These are phyloP conservation scores for Microcebus griseorufus DNA, from an alignment of 2,113 vertebrate species.

Conservation along the genomic window DNA sequence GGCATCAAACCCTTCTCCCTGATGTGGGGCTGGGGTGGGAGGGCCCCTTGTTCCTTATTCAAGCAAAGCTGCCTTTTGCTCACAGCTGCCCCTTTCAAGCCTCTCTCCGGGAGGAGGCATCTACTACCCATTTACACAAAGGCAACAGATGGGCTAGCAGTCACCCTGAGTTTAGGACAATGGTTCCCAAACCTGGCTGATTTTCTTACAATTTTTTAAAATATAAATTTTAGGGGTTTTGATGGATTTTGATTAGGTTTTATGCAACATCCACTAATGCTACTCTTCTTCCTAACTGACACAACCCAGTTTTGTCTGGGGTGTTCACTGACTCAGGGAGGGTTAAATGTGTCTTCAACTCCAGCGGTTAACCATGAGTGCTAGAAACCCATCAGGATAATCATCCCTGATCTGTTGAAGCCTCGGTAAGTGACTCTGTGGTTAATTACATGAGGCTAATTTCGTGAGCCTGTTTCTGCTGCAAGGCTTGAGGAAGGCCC, in stretches of 20 bases:
- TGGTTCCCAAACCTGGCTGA: not conserved
- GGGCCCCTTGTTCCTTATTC: not conserved
- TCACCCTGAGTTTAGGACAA: not conserved
- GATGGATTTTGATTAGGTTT: not conserved
- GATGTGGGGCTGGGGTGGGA: not conserved
- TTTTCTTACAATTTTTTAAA: not conserved
- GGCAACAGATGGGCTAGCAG: not conserved
- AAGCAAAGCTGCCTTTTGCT: not conserved
- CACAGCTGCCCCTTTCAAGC: rapidly evolving
- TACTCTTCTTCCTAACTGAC: not conserved
- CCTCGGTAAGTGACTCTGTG: no score
- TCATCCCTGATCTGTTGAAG: no score
- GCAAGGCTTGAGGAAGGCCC: no score
- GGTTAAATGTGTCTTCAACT: no score
- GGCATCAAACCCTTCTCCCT: not conserved
- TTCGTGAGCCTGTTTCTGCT: no score
- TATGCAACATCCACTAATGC: not conserved
- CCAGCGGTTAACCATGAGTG: no score
- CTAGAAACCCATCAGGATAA: no score
- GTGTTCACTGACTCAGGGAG: not conserved
- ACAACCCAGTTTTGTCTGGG: not conserved
- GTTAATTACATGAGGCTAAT: no score
- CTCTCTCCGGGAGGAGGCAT: not conserved
- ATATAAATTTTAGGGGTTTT: not conserved
- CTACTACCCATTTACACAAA: not conserved